A percentile compares a stretch with the other conserved stretches of the same genome.
Evolutionary conservation across 2,888 invertebrate genomes (phyloP).

Genomic region (Parapristionchus giblindavisi): DNA sequence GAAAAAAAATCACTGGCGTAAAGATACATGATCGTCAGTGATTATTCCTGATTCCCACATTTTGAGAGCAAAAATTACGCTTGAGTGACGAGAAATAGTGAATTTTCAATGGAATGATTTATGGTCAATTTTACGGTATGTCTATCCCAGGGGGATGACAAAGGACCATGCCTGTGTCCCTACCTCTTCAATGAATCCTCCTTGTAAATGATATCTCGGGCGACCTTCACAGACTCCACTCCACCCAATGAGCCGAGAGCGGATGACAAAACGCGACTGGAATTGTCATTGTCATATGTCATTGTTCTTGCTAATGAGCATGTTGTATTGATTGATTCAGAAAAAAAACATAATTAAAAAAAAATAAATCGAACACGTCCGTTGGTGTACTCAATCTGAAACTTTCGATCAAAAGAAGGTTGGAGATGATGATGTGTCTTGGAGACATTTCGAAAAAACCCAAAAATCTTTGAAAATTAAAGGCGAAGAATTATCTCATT

Average conservation of each 20-base stretch:
- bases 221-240: constrained; percentile 45
- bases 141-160: too few species aligned
- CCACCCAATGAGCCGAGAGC: constrained; percentile 52
- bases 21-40: too few species aligned
- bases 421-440: background rate
- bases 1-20: too few species aligned
- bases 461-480: background rate
- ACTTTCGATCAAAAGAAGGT: background rate
- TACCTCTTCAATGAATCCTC: constrained; percentile 11
- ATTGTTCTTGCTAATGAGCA: too few species aligned
- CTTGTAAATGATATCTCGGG: constrained; percentile 40
- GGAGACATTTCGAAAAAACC: background rate
- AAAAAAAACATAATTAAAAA: background rate
- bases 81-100: too few species aligned
- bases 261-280: constrained; percentile 46
- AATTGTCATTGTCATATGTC: too few species aligned
- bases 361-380: background rate
- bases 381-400: background rate
- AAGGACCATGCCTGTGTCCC: too few species aligned
- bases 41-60: too few species aligned
- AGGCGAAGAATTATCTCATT: background rate
- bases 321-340: too few species aligned
- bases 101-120: too few species aligned
- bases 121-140: too few species aligned
- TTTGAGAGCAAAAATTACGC: too few species aligned